Evolutionary conservation across 2,113 vertebrate species (phyloP), one percentile per base, ranked within the genome.

Genomic region (Lophura nycthemera): DNA sequence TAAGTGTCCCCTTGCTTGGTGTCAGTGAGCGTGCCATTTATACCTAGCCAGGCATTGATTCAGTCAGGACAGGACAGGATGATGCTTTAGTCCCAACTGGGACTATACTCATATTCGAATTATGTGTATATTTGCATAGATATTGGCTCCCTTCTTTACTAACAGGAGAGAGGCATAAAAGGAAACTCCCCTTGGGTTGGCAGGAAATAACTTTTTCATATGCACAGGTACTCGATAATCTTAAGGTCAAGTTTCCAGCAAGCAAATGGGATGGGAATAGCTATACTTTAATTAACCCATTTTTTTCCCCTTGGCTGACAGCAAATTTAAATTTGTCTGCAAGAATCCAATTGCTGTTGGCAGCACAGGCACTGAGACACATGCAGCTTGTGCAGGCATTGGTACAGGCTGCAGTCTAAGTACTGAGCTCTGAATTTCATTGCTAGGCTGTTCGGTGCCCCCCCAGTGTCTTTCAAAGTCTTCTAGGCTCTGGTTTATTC

Each of bases 401-500:
- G 38, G 61, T 61, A 50, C 45, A 95, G 70, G 57, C 85, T 50
- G 24, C 47, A 47, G 70, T 40, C 83, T 92, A 48, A 59, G 80
- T 25, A 78, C 61, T 27, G 54, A 82, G 73, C 47, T 74, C 54
- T 50, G 83, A 88, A 79, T 80, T 80, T 64, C 83, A 90, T 59
- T 65, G 32, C 48, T 40, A 36, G 56, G 75, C 73, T 90, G 25
- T 63, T 86, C 69, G 48, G 70, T 86, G 69, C 66, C 65, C 60
- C 65, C 72, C 85, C 65, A 34, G 60, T 8, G 74, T 81, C 83
- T 95, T 86, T 88, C 65, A 59, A 64, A 92, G 84, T 86, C 57
- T 95, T 90, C 56, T 34, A 80, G 73, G 73, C 38, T 92, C 71
- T 61, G 56, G n/a, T 95, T 94, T 95, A 93, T 92, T 93, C 64